Percentiles rank a stretch among this genome's conserved stretches.
Conservation (phyloP, 2,113 vertebrate species). For the Phainopepla nitens region DNA sequence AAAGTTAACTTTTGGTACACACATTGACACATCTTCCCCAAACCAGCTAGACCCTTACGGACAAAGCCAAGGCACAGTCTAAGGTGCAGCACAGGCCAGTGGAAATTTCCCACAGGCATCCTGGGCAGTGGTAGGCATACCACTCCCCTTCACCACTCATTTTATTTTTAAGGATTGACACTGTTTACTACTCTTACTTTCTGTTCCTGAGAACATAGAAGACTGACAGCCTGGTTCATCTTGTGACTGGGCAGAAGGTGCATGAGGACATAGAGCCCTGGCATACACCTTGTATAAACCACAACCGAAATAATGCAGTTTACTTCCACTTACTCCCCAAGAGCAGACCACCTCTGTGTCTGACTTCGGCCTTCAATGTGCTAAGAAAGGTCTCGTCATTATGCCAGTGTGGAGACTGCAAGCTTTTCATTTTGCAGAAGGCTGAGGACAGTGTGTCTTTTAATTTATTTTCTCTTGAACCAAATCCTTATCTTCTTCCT, state of each 20-base stretch:
- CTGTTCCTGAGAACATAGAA: neutral
- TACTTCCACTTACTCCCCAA: neutral
- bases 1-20: neutral
- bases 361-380: neutral
- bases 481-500: neutral
- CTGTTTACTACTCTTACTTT: neutral
- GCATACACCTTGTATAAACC: neutral
- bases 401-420: neutral
- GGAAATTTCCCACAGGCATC: neutral
- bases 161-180: neutral
- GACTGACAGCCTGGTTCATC: neutral
- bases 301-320: rapidly evolving
- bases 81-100: neutral
- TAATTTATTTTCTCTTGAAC: neutral
- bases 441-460: neutral
- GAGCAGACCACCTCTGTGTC: neutral
- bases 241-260: neutral
- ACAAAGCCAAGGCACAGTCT: neutral
- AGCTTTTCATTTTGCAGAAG: neutral
- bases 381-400: neutral
- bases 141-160: neutral
- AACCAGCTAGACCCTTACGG: neutral
- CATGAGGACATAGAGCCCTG: neutral
- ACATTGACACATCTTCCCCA: neutral
- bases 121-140: neutral